Conservation (phyloP, 2,888 invertebrate species). For the Schizaphis graminum region DNA sequence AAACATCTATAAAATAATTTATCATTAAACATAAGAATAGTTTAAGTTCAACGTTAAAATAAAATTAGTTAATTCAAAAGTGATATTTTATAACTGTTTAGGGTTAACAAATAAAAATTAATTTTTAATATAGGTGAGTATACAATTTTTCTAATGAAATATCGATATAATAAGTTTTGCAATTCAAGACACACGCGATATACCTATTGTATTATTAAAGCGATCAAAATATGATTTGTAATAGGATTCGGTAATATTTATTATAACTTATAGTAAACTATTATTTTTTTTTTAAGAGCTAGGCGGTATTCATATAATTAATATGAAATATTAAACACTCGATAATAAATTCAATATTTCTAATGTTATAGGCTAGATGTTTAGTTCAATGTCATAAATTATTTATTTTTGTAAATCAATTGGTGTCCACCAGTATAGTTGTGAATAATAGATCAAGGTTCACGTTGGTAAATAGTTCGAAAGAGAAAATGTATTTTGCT, state of each 20-base stretch:
- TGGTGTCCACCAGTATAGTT: not conserved
- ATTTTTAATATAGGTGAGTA: not conserved
- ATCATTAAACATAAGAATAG: not conserved
- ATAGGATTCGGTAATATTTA: not conserved
- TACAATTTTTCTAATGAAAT: not conserved
- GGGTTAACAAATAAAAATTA: not conserved
- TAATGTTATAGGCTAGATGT: not conserved
- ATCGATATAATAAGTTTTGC: not conserved
- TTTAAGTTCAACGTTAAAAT: not conserved
- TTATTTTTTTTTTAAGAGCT: not conserved
- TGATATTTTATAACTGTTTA: not conserved
- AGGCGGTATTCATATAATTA: not conserved
- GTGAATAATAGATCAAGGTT: not conserved
- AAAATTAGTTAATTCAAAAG: not conserved
- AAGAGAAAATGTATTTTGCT: not conserved
- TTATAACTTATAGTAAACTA: not conserved
- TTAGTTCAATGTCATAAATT: not conserved
- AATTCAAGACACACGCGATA: not conserved
- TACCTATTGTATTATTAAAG: not conserved
- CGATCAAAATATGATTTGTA: not conserved
- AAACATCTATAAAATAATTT: not conserved
- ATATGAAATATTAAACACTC: not conserved
- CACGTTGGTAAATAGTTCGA: not conserved
- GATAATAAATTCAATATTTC: not conserved
- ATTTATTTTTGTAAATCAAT: not conserved